Conservation (phyloP, 2,113 vertebrate species). For the Parus major region DNA sequence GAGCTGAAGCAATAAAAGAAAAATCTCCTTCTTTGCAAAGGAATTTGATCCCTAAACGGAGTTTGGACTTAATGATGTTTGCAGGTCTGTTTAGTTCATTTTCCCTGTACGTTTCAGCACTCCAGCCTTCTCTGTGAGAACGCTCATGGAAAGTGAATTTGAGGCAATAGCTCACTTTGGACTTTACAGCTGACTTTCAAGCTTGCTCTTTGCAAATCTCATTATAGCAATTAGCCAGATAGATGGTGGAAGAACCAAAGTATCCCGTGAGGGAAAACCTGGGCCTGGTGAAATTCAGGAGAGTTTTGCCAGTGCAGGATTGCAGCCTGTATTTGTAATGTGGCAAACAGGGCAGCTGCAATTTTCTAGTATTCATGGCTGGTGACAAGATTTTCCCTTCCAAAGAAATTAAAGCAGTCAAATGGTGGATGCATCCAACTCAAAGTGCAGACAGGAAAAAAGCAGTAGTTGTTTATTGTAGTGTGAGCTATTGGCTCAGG, state of each 20-base stretch:
- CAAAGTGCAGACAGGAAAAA: not conserved
- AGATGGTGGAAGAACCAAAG: not conserved
- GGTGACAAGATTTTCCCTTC: not conserved
- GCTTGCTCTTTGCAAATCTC: slow-evolving; percentile 25
- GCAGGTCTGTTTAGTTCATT: slow-evolving; percentile 8
- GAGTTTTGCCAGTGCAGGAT: not conserved
- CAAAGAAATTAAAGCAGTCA: not conserved
- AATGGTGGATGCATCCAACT: not conserved
- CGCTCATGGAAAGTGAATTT: slow-evolving; percentile 6
- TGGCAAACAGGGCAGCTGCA: not conserved
- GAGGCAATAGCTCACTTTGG: slow-evolving; percentile 24
- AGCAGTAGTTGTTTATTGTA: not conserved
- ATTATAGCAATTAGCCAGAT: slow-evolving; percentile 31
- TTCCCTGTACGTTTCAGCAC: not conserved
- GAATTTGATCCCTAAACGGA: slow-evolving; percentile 19
- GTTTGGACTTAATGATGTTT: not conserved
- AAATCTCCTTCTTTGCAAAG: not conserved
- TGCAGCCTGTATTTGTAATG: not conserved
- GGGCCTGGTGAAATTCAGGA: not conserved
- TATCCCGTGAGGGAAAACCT: not conserved
- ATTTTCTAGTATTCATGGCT: not conserved
- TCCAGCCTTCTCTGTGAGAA: not conserved
- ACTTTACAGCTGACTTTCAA: not conserved
- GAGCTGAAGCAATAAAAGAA: not conserved
- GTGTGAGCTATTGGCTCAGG: not conserved